These are phyloP conservation scores for Mellilla xanthometata DNA, from an alignment of 2,888 invertebrate genomes.

Conservation along the genomic window DNA sequence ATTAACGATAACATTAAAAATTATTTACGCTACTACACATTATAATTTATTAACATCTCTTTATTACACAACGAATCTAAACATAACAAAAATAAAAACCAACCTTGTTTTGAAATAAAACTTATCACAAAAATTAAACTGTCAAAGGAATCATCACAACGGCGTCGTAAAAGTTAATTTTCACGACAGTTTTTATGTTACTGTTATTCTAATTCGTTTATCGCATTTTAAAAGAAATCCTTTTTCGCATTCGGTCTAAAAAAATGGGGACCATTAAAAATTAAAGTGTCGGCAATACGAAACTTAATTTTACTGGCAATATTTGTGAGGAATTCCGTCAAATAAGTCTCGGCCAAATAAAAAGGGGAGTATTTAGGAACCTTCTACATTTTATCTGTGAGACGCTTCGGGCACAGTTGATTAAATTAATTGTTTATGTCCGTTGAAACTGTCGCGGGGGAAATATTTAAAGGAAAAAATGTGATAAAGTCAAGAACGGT, in stretches of 20 bases:
- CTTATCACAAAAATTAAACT: not conserved
- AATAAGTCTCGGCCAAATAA: slow-evolving; percentile 28
- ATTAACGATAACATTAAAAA: too few relatives aligned
- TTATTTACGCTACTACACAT: too few relatives aligned
- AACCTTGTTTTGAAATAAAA: not conserved
- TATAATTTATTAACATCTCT: too few relatives aligned
- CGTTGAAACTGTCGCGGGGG: slow-evolving; percentile 45
- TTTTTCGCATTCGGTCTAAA: too few relatives aligned
- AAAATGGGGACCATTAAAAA: slow-evolving; percentile 16
- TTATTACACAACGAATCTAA: too few relatives aligned
- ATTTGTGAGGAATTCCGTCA: slow-evolving; percentile 23
- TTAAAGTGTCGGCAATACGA: slow-evolving; percentile 16
- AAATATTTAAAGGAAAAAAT: slow-evolving; percentile 37
- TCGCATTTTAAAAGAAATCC: slow-evolving; percentile 22
- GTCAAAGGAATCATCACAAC: slow-evolving; percentile 10
- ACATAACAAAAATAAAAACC: too few relatives aligned
- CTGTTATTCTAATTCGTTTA: slow-evolving; percentile 29
- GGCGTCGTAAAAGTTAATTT: not conserved
- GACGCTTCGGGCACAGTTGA: slow-evolving; percentile 43
- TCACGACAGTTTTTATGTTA: slow-evolving; percentile 16
- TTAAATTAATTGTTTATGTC: slow-evolving; percentile 66
- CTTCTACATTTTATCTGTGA: slow-evolving; percentile 34
- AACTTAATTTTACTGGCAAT: slow-evolving; percentile 27
- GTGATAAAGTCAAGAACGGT: slow-evolving; percentile 18
- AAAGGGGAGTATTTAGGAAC: slow-evolving; percentile 30